phyloP scores from a whole-genome alignment of 1,140 invertebrate genomes.

The Drosophila quadrilineata region DNA sequence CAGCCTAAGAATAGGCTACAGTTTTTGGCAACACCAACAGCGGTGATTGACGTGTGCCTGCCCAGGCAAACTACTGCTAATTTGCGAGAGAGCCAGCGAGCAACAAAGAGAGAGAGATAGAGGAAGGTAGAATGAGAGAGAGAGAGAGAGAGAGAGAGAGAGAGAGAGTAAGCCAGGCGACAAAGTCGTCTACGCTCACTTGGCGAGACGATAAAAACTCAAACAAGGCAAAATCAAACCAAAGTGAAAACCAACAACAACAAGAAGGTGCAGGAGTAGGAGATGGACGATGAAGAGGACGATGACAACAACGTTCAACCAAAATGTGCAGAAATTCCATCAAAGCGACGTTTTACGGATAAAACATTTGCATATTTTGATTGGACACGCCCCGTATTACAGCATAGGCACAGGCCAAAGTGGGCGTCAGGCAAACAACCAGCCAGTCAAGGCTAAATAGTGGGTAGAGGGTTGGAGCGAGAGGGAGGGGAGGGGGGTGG shows the following conservation, averaged over 20 bases:
- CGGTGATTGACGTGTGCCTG: conserved; percentile 60
- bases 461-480: no score
- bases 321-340: conserved; percentile 75
- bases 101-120: background rate
- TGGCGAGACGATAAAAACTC: conserved; percentile 35
- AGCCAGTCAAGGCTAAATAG: conserved; percentile 26
- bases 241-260: conserved; percentile 62
- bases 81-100: conserved; percentile 30
- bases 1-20: conserved; percentile 15
- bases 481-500: no score
- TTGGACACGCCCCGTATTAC: conserved; percentile 72
- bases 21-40: no score
- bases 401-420: conserved; percentile 54
- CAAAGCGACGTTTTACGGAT: conserved; percentile 76
- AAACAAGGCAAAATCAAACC: conserved; percentile 49
- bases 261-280: conserved; percentile 11
- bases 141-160: background rate
- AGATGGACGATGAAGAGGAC: no score
- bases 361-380: conserved; percentile 78
- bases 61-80: conserved; percentile 66
- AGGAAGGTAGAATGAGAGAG: no score
- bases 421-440: conserved; percentile 72
- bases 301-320: conserved; percentile 28
- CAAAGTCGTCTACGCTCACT: conserved; percentile 22
- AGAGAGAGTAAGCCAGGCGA: background rate